Evolutionary conservation across 1,140 invertebrate species (phyloP).

Genomic region (Sipha flava): DNA sequence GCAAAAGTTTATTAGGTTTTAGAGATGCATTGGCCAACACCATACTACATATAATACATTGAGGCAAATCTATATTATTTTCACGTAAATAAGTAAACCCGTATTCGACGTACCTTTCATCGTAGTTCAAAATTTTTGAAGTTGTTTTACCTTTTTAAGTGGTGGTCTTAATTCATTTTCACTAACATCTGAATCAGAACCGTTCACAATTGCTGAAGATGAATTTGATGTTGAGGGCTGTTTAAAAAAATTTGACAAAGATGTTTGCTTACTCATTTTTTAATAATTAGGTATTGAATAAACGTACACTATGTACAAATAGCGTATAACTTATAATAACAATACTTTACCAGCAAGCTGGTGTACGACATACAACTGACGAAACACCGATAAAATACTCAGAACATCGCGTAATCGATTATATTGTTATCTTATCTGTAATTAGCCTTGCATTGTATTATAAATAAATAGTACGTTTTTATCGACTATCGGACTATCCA

Average conservation of each 20-base stretch:
- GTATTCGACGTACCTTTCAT: background rate
- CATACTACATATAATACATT: background rate
- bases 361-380: background rate
- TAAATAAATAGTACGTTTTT: too few species aligned
- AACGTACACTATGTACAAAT: background rate
- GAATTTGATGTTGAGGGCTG: background rate
- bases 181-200: background rate
- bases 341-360: background rate
- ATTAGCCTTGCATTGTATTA: background rate
- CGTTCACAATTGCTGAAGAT: background rate
- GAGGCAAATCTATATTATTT: background rate
- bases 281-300: background rate
- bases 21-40: background rate
- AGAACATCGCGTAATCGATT: background rate
- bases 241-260: background rate
- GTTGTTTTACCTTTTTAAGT: background rate
- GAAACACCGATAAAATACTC: background rate
- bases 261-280: background rate
- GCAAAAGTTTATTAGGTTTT: background rate
- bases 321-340: background rate
- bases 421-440: background rate
- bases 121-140: background rate
- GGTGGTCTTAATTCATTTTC: background rate
- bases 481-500: too few species aligned
- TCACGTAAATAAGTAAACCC: background rate